A percentile compares a stretch with the other conserved stretches of the same genome.
These are phyloP conservation scores for Recurvirostra avosetta DNA, from an alignment of 2,113 vertebrate genomes.

Conservation along the genomic window DNA sequence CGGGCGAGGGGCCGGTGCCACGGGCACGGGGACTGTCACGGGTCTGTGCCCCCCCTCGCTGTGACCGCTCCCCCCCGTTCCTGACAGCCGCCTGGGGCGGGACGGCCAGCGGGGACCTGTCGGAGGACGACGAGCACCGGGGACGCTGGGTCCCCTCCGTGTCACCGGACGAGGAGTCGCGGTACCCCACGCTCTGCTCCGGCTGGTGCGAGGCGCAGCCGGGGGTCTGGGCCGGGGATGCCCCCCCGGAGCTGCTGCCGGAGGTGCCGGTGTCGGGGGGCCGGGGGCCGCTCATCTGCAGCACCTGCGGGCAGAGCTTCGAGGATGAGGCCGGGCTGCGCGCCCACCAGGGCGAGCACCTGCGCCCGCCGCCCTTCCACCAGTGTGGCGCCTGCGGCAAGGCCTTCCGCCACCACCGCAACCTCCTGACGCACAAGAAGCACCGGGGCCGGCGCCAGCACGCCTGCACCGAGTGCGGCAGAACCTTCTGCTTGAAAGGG, in stretches of 20 bases:
- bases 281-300: background rate
- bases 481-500: conserved; percentile 69
- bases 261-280: accelerated
- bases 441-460: conserved; percentile 44
- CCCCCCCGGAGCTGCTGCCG: too few relatives aligned
- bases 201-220: background rate
- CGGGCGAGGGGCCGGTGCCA: accelerated
- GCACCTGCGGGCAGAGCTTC: background rate
- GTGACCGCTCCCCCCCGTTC: background rate
- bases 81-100: background rate
- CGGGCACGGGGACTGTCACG: accelerated
- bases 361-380: conserved; percentile 47
- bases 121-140: accelerated
- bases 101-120: background rate
- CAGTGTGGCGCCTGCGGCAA: background rate
- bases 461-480: conserved; percentile 44
- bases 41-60: background rate
- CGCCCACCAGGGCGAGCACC: background rate
- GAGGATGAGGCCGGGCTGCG: background rate
- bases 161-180: accelerated
- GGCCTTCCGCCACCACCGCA: conserved; percentile 41
- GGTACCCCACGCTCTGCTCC: background rate
- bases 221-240: background rate
- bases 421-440: conserved; percentile 70
- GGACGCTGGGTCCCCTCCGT: accelerated